phyloP scores from a whole-genome alignment of 2,797 vertebrate species.

The Lepus townsendii region DNA sequence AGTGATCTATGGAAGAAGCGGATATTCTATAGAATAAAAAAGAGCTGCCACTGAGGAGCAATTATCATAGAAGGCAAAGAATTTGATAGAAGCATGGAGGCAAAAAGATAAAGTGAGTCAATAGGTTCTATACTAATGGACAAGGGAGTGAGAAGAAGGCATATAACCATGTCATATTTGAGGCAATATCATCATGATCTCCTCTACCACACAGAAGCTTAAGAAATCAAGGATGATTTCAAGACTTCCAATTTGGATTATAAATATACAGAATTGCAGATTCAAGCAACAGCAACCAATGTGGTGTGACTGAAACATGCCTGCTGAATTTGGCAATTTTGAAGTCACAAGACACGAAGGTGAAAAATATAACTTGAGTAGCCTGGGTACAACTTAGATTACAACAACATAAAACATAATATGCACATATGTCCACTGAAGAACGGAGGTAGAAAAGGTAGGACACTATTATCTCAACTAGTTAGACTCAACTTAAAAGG shows the following conservation, averaged over 20 bases:
- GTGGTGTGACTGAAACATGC: neutral
- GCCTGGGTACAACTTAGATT: neutral
- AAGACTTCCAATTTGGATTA: neutral
- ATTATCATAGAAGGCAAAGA: neutral
- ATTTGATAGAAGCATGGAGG: neutral
- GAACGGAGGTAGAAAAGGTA: neutral
- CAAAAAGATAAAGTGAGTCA: neutral
- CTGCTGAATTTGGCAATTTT: neutral
- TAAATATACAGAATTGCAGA: neutral
- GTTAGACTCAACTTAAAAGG: neutral
- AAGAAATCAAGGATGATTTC: neutral
- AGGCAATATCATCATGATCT: neutral
- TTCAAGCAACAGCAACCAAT: neutral
- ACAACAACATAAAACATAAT: neutral
- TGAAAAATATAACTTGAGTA: neutral
- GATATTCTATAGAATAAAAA: neutral
- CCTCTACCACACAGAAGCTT: neutral
- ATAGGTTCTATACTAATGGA: neutral
- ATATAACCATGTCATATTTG: neutral
- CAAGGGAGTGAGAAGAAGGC: neutral
- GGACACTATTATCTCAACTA: neutral
- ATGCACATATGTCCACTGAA: neutral
- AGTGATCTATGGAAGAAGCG: neutral
- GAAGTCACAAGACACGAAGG: neutral
- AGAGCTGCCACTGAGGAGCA: neutral